Evolutionary conservation across 2,797 vertebrate genomes (phyloP), one percentile per base, ranked within the genome.

Genomic region (Peromyscus attwateri): DNA sequence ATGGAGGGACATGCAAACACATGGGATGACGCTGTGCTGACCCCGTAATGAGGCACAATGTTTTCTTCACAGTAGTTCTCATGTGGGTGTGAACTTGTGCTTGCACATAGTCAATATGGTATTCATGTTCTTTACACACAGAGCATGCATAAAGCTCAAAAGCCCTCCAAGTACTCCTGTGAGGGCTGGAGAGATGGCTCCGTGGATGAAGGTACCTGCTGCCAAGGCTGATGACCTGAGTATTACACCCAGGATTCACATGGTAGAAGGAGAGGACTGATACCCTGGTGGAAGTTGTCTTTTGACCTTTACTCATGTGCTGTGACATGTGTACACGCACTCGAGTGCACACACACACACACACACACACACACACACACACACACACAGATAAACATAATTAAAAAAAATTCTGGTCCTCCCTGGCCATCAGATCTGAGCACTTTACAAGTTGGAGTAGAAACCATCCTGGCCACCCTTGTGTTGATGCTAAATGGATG

Each of bases 401-500:
- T 81, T n/a, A 0, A 12, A 60, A 76, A 81, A 16, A 81, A 57
- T 57, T 1, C 2, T 7, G 77, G 70, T 46, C 57, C 37, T 34
- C 55, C 16, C 1, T 3, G 2, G 84, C 4, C 6, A 57, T 66
- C 49, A 3, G 60, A 85, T 81, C 43, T 40, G 84, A 87, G 79
- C 13, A 3, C 70, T 49, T 21, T 16, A 12, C 79, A 0, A 49
- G 34, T 0, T 40, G 31, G 94, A 85, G 62, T 19, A 16, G 68
- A 81, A n/a, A 3, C 9, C 10, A 91, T 3, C 0, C 91, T 66
- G 95, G 94, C 92, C 75, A 64, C 52, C 80, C 92, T 91, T 3
- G 4, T 64, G 94, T 90, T 88, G 73, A 12, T 52, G 62, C 89
- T 88, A 64, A 87, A 27, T 49, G 89, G 73, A 75, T 87, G 90